Evolutionary conservation across 2,113 vertebrate species (phyloP).

Genomic region (Epinephelus fuscoguttatus): DNA sequence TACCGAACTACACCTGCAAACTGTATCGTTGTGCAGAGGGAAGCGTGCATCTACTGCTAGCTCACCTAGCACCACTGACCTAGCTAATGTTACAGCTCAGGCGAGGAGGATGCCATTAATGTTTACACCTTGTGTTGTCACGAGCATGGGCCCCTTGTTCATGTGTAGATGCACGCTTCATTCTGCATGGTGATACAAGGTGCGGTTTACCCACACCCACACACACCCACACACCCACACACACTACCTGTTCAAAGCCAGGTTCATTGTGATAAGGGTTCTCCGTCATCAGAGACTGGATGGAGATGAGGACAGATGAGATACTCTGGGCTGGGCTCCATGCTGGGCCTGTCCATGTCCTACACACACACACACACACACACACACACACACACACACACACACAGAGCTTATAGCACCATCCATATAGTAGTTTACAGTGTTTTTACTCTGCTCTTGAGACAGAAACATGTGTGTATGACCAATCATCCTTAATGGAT

Average conservation of each 20-base stretch:
- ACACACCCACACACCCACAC: neutral
- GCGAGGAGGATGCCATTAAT: no score
- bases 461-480: neutral
- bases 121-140: no score
- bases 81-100: no score
- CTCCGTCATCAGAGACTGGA: constrained; percentile 99
- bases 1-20: no score
- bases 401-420: neutral
- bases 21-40: no score
- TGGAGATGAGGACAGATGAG: constrained; percentile 98
- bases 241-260: constrained; percentile 96
- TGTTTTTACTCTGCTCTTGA: neutral
- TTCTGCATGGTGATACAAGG: no score
- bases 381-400: constrained; percentile 6
- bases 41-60: no score
- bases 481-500: neutral
- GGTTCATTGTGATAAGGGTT: constrained; percentile 99
- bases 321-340: constrained; percentile 99
- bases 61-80: no score
- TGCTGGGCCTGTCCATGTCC: constrained; percentile 97
- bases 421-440: neutral
- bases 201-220: neutral
- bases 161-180: no score
- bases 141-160: no score
- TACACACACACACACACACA: constrained; percentile 63